A percentile compares a stretch with the other conserved stretches of the same genome.
Conservation (phyloP, 2,113 vertebrate species). For the Dipodomys merriami region DNA sequence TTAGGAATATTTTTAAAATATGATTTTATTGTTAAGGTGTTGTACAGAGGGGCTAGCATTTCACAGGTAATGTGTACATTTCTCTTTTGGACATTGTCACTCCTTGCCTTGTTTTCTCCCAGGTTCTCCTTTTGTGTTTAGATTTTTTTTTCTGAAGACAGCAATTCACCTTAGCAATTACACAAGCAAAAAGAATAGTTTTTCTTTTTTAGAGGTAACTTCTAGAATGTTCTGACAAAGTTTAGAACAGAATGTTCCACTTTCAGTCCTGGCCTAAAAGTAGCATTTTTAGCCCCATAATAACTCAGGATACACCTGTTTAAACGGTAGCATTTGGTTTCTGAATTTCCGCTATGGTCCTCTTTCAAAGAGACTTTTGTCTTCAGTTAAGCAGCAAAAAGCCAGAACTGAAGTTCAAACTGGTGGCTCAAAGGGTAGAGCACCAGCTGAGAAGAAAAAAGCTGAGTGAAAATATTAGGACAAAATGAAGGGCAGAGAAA, state of each 20-base stretch:
- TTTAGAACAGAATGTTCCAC: constrained; percentile 46
- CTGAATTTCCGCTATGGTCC: neutral
- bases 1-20: too few relatives aligned
- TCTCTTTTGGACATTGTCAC: too few relatives aligned
- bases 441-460: too few relatives aligned
- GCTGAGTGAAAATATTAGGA: too few relatives aligned
- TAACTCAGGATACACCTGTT: constrained; percentile 74
- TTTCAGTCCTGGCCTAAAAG: constrained; percentile 52
- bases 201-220: constrained; percentile 13
- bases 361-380: neutral
- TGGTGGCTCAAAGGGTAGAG: too few relatives aligned
- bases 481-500: too few relatives aligned
- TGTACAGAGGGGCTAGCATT: too few relatives aligned
- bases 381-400: too few relatives aligned
- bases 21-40: too few relatives aligned
- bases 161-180: neutral
- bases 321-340: constrained; percentile 28
- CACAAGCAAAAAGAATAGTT: constrained; percentile 3
- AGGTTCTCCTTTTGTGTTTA: neutral
- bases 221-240: constrained; percentile 5
- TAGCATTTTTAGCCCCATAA: constrained; percentile 41
- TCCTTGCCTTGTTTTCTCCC: too few relatives aligned
- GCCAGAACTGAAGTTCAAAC: too few relatives aligned
- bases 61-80: too few relatives aligned
- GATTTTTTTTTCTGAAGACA: neutral